phyloP scores from a whole-genome alignment of 2,888 invertebrate species.

The Bembecia ichneumoniformis region DNA sequence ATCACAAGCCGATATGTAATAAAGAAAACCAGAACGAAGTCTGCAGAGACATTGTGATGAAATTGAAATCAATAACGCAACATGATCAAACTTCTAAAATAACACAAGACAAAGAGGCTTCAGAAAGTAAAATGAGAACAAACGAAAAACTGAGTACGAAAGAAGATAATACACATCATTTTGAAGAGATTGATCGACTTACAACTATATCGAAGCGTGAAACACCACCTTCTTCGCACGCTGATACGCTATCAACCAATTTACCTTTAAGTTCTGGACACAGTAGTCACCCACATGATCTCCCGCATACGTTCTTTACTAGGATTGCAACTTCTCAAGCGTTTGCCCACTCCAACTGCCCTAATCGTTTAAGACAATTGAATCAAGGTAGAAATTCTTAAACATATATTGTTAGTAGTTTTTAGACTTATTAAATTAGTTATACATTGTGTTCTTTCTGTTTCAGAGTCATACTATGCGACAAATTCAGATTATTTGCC shows the following conservation, averaged over 20 bases:
- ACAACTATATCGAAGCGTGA: conserved; percentile 33
- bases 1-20: conserved; percentile 41
- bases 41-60: conserved; percentile 42
- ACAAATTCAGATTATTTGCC: conserved; percentile 18
- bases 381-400: conserved; percentile 4
- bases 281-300: background rate
- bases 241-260: background rate
- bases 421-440: no score
- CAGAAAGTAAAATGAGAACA: background rate
- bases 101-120: no score
- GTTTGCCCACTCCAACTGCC: conserved; percentile 13
- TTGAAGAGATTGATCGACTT: conserved; percentile 1
- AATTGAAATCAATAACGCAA: conserved; percentile 30
- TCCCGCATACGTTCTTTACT: conserved; percentile 5
- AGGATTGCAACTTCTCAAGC: conserved; percentile 12
- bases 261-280: no score
- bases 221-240: conserved; percentile 9
- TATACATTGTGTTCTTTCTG: conserved; percentile 1
- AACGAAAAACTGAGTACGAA: conserved; percentile 3
- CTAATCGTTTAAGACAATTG: conserved; percentile 15
- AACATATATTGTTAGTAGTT: background rate
- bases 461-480: conserved; percentile 27
- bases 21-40: conserved; percentile 31
- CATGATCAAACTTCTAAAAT: conserved; percentile 1
- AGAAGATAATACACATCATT: conserved; percentile 1